Base-by-base conservation (phyloP, 1,140 invertebrate species). In the Capitella teleta region DNA sequence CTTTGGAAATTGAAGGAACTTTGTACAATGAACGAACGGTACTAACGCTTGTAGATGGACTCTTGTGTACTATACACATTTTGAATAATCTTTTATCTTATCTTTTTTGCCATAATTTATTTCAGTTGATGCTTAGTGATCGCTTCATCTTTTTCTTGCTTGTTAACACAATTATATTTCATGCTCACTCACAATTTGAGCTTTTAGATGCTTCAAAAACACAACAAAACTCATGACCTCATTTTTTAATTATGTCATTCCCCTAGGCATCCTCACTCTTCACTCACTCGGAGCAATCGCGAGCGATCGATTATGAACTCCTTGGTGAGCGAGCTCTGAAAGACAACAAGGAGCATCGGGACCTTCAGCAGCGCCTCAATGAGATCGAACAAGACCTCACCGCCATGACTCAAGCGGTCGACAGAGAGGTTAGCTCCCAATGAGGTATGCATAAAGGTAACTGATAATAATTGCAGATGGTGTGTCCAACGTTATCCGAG, bases 311-410 rank as follows among this genome's bases (percentile, higher is more conserved):
- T 12, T 36, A 55, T 30, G 62, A 63, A 28, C 36, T 48, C 23
- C 59, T 59, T 50, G 62, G 65, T 25, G 65, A 67, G 50, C 54
- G 57, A 46, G 61, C 53, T 23, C 51, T 67, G 36, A 47, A 57
- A 40, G 63, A 64, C 19, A 59, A 59, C 23, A 63, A 63, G 44
- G 63, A 67, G 30, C 53, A 66, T 16, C 42, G 65, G 44, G 63
- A 67, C 25, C 36, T 62, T 18, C 51, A 57, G 26, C 42, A 49
- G 5, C 57, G 60, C 16, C 53, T 67, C 23, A 45, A 60, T 21
- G 16, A 43, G 1, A 64, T 67, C 25, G 65, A 67, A 45, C 55
- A 61, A 32, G 54, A 62, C 26, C 51, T 67, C 32, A 44, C 49
- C 28, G 47, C 44, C 16, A 57, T 64, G 30, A 57, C 59, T 19